These are phyloP conservation scores for Deilephila elpenor DNA, from an alignment of 2,888 invertebrate species.

Conservation along the genomic window DNA sequence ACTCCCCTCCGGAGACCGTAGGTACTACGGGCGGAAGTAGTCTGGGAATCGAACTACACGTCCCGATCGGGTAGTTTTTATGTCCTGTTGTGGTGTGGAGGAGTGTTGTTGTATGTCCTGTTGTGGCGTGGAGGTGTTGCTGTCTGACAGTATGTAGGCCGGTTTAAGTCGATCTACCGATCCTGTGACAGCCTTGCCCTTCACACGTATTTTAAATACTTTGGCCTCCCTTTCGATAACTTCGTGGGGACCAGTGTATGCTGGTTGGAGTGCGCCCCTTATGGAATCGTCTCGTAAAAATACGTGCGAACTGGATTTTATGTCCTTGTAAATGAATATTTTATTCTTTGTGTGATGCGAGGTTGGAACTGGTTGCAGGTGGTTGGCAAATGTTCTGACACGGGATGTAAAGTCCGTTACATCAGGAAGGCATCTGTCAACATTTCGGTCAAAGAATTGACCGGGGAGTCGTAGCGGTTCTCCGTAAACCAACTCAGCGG, in stretches of 20 bases:
- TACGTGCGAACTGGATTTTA: slow-evolving; percentile 28
- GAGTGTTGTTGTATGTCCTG: background rate
- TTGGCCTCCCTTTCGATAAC: background rate
- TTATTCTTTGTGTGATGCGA: slow-evolving; percentile 29
- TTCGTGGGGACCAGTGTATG: slow-evolving; percentile 9
- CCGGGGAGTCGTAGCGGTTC: slow-evolving; percentile 27
- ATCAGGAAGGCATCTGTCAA: background rate
- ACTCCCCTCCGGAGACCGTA: too few relatives aligned
- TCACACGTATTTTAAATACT: too few relatives aligned
- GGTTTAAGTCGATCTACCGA: slow-evolving; percentile 13
- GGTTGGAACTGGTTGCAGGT: slow-evolving; percentile 25
- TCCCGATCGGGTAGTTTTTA: slow-evolving; percentile 1
- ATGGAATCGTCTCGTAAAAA: slow-evolving; percentile 30
- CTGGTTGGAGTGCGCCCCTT: background rate
- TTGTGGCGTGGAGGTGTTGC: too few relatives aligned
- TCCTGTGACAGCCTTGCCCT: background rate
- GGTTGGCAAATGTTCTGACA: background rate
- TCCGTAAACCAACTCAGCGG: slow-evolving; percentile 33
- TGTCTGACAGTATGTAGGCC: background rate
- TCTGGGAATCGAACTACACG: slow-evolving; percentile 11
- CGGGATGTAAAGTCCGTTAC: slow-evolving; percentile 3
- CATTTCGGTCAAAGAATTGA: slow-evolving; percentile 6
- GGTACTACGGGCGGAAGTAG: background rate
- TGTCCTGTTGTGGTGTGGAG: background rate
- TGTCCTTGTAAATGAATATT: slow-evolving; percentile 32